These are phyloP conservation scores for Conus betulinus DNA, from an alignment of 1,140 invertebrate species.

Conservation along the genomic window DNA sequence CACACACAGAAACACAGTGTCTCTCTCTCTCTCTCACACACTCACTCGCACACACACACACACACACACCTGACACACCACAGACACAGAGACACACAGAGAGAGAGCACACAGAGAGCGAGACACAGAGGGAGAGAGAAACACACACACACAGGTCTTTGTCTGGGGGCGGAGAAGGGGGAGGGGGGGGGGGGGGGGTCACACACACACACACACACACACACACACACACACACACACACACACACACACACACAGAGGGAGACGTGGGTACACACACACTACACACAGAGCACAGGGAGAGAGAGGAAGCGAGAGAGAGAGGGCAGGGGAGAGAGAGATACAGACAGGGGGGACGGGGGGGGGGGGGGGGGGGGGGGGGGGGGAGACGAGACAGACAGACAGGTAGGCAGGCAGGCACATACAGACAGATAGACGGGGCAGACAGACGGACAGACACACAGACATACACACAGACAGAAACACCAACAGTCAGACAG, in stretches of 20 bases:
- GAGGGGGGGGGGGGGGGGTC: no score
- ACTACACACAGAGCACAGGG: not conserved
- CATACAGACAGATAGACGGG: not conserved
- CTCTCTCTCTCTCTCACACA: no score
- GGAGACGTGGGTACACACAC: not conserved
- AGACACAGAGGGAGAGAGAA: no score
- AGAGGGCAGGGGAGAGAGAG: not conserved
- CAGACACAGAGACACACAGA: no score
- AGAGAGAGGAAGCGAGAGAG: not conserved
- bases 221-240: not conserved
- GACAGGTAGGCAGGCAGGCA: not conserved
- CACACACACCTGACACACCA: no score
- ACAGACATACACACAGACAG: not conserved
- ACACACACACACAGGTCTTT: conserved; percentile 16
- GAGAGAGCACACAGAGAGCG: no score
- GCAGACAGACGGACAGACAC: not conserved
- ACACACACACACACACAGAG: not conserved
- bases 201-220: conserved; percentile 19
- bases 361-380: no score
- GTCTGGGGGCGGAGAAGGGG: no score
- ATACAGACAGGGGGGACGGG: no score
- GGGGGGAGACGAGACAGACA: no score
- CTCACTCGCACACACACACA: no score
- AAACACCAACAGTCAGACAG: not conserved
- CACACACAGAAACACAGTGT: no score